Base-by-base conservation (phyloP, 2,797 vertebrate species). In the Sternarchorhynchus goeldii region DNA sequence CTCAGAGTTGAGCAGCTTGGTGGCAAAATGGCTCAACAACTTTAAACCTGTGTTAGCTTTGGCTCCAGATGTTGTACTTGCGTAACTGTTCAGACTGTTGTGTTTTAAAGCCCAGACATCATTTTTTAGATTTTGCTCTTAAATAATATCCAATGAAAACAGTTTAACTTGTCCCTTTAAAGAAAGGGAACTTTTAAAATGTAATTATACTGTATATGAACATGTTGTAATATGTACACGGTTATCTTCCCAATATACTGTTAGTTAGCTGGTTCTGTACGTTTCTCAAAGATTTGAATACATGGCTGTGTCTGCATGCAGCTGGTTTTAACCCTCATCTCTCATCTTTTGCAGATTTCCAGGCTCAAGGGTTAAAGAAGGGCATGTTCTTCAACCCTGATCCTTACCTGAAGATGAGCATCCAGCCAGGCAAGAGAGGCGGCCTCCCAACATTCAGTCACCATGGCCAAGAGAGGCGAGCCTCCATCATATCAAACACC, bases 351-450 rank as follows among this genome's bases (percentile, higher is more conserved):
- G 3, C 83, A 99, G 97, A 96, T 87, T 94, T 99, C 81, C 93
- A 91, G 76, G 96, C 97, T 21, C 86, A 93, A 83, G 96, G n/a
- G n/a, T n/a, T 99, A 84, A 99, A 98, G 90, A 99, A 98, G 88
- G 97, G 97, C 74, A 99, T 99, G 97, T 98, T 98, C 91, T 99
- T 99, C 91, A 99, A 99, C 87, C 97, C 97, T 1, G 97, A 99
- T 87, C 97, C 97, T 59, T 99, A 99, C 85, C 91, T 98, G 78
- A 99, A 99, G 93, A 97, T 99, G 96, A 97, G 96, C 83, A 96
- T 99, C 87, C 96, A 95, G 82, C 96, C 96, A 0, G 96, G 97
- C 50, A 98, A 96, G 88, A 96, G 95, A 82, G 95, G 93, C 81
- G 95, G 93, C 21, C 96, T 97, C 83, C 96, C 96, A 5, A 96